phyloP scores from a whole-genome alignment of 2,113 vertebrate genomes.

The Nothobranchius furzeri region DNA sequence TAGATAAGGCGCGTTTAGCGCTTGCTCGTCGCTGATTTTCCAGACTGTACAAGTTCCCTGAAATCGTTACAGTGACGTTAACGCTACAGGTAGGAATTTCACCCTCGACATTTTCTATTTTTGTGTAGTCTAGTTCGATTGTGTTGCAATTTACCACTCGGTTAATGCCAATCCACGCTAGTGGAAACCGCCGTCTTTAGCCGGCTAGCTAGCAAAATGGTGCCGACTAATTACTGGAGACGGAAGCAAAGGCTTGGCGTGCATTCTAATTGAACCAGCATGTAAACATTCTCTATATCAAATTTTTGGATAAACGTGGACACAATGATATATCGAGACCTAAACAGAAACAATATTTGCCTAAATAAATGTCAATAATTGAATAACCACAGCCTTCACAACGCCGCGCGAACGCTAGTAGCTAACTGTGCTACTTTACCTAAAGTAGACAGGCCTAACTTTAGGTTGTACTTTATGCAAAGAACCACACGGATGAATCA shows the following conservation, averaged over 20 bases:
- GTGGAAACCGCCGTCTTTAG: constrained; percentile 12
- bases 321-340: accelerated
- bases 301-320: background rate
- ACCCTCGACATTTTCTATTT: background rate
- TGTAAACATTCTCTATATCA: accelerated
- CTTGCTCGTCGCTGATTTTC: constrained; percentile 48
- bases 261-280: background rate
- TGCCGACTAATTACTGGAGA: constrained; percentile 52
- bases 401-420: background rate
- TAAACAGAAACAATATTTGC: accelerated
- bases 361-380: background rate
- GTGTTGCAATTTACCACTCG: background rate
- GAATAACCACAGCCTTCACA: background rate
- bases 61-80: constrained; percentile 57
- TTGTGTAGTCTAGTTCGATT: accelerated
- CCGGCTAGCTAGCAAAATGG: constrained; percentile 38
- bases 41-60: constrained; percentile 24
- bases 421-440: background rate
- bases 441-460: constrained; percentile 48
- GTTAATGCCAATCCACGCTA: background rate
- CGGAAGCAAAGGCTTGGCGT: background rate
- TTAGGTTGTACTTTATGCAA: constrained; percentile 51
- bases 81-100: constrained; percentile 70
- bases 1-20: constrained; percentile 43
- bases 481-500: constrained; percentile 4